Conservation (phyloP, 2,797 vertebrate species). For the Acanthornis magna region DNA sequence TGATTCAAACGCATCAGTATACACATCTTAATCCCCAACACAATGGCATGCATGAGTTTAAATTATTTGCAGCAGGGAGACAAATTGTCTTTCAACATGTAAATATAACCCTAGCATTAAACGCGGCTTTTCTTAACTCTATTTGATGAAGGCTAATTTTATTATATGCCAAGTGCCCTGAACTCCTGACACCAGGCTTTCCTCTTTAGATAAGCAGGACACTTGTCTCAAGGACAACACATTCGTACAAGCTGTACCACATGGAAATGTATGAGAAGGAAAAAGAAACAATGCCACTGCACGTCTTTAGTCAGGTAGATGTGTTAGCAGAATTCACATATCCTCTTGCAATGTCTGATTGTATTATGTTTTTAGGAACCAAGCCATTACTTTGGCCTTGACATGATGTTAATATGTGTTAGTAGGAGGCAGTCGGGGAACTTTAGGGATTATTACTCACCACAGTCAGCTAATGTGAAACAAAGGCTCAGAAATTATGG, state of each 20-base stretch:
- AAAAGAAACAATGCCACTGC: constrained; percentile 22
- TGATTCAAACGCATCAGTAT: not conserved
- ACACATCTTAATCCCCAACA: not conserved
- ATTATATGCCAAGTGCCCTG: not conserved
- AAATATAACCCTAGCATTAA: not conserved
- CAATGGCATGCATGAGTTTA: not conserved
- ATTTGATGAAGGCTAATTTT: constrained; percentile 1
- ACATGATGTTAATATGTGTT: not conserved
- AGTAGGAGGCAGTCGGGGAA: not conserved
- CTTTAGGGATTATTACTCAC: not conserved
- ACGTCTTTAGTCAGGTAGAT: constrained; percentile 44
- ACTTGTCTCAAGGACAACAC: constrained; percentile 42
- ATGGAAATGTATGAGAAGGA: constrained; percentile 29
- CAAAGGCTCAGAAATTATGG: not conserved
- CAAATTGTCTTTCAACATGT: not conserved
- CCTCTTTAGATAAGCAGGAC: constrained; percentile 50
- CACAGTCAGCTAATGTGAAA: not conserved
- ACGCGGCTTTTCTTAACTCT: not conserved
- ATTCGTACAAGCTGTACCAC: not conserved
- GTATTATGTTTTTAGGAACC: not conserved
- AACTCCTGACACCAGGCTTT: constrained; percentile 28
- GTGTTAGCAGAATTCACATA: constrained; percentile 22
- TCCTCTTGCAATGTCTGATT: not conserved
- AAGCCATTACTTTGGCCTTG: constrained; percentile 36
- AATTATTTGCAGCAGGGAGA: not conserved